Evolutionary conservation across 2,888 invertebrate species (phyloP), one percentile per base, ranked within the genome.

Genomic region (Drosophila silvestris): DNA sequence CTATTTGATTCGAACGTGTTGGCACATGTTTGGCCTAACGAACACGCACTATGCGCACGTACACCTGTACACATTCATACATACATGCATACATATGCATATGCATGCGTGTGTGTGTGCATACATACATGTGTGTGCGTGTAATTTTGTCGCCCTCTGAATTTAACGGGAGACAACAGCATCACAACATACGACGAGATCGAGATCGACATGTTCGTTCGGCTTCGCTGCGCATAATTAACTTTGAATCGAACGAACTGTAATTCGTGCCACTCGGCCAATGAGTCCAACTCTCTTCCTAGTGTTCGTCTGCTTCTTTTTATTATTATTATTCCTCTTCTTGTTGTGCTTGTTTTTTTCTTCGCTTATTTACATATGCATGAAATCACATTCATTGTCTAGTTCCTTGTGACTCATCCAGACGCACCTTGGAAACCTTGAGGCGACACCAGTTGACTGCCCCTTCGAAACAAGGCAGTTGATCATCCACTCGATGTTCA

Each of bases 1-100:
- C 83, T 83, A 75, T 82, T 77, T 70, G 37, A 41, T 64, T 79
- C 69, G 58, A 82, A 71, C 89, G 51, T 65, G 87, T 62, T 74
- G 68, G 50, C 71, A 65, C 66, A 60, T 70, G 74, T 54, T 71
- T 52, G 66, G 63, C 57, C 71, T 85, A 84, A 82, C 80, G 64
- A 44, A n/a, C n/a, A 35, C 56, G 76, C 51, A 41, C 61, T 66
- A 50, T 33, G 50, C 51, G 50, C 79, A 81, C 70, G 68, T 61
- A 64, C 47, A 47, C 22, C 47, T 47, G 22, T 47, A 22, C 59
- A 51, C 28, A 60, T 41, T 4, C 69, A 44, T 52, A 7, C 37
- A 39, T 37, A 5, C 41, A 47, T 14, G 16, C 5, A 10, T 53
- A 35, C 19, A 33, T 14, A 37, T 26, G 26, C 47, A 22, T 51